These are phyloP conservation scores for Ceyx erithaca DNA, from an alignment of 2,797 vertebrate species.

Conservation along the genomic window DNA sequence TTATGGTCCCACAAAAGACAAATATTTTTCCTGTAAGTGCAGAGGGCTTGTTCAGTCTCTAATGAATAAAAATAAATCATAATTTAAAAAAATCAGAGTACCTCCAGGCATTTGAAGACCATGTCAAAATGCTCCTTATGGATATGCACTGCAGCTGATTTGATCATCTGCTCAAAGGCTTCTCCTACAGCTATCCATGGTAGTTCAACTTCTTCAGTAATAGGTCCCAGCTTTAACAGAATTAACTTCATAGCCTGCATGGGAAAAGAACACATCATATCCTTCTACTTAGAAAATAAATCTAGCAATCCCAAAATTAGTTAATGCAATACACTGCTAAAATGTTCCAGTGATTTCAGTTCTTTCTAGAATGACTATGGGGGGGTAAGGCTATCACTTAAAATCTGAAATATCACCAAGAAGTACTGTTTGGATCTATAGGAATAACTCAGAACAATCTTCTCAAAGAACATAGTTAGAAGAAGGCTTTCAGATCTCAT, in stretches of 20 bases:
- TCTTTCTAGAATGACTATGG: neutral
- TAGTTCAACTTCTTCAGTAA: conserved; percentile 79
- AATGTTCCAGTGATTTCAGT: neutral
- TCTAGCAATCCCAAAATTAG: neutral
- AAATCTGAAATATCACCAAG: neutral
- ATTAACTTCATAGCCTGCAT: conserved; percentile 85
- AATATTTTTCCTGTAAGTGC: neutral
- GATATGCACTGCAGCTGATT: conserved; percentile 82
- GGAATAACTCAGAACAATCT: neutral
- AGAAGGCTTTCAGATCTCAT: neutral
- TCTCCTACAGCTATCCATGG: conserved; percentile 88
- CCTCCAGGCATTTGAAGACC: conserved; percentile 90
- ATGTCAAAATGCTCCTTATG: conserved; percentile 87
- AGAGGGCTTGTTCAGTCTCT: neutral
- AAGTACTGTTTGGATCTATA: neutral
- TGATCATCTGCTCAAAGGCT: conserved; percentile 86
- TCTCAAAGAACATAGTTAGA: neutral
- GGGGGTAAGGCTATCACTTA: neutral
- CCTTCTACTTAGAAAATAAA: neutral
- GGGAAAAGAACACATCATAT: neutral
- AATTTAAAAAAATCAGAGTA: conserved; percentile 33
- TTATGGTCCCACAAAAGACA: neutral
- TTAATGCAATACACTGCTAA: neutral
- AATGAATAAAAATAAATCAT: neutral
- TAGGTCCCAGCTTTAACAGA: conserved; percentile 88